A percentile compares a stretch with the other conserved stretches of the same genome.
These are phyloP conservation scores for Baryphthengus martii DNA, from an alignment of 2,113 vertebrate genomes.

Conservation along the genomic window DNA sequence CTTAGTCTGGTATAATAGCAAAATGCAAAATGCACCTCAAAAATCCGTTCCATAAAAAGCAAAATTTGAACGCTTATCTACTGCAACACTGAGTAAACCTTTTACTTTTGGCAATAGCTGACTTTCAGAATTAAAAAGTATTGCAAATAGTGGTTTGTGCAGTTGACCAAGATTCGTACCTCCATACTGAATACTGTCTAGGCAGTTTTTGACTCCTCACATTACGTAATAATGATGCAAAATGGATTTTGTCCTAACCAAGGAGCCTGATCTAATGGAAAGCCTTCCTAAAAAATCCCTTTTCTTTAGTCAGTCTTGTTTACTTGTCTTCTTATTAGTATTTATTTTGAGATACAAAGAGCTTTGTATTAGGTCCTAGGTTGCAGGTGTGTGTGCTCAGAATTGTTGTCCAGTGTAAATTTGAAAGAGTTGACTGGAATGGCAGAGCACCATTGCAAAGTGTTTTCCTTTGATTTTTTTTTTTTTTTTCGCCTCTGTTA, in stretches of 20 bases:
- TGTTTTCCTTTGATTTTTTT: not conserved
- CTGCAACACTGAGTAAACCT: not conserved
- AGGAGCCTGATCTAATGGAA: not conserved
- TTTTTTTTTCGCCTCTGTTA: not conserved
- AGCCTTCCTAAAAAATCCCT: not conserved
- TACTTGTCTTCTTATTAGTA: not conserved
- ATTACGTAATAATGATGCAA: not conserved
- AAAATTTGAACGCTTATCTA: not conserved
- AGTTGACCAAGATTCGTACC: not conserved
- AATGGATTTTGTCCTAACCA: not conserved
- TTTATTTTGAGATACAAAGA: not conserved
- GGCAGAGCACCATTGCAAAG: not conserved
- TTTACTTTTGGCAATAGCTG: not conserved
- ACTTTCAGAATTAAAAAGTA: not conserved
- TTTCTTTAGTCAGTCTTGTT: not conserved
- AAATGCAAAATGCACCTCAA: not conserved
- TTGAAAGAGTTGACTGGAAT: not conserved
- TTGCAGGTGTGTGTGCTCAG: not conserved
- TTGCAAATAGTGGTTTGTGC: not conserved
- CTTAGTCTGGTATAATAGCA: not conserved
- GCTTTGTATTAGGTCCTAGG: not conserved
- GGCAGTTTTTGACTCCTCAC: not conserved
- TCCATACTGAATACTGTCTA: accelerated
- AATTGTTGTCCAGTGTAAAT: not conserved
- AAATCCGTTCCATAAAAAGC: not conserved